A percentile compares a stretch with the other conserved stretches of the same genome.
Conservation (phyloP, 2,888 invertebrate genomes). For the Bellardia bayeri region DNA sequence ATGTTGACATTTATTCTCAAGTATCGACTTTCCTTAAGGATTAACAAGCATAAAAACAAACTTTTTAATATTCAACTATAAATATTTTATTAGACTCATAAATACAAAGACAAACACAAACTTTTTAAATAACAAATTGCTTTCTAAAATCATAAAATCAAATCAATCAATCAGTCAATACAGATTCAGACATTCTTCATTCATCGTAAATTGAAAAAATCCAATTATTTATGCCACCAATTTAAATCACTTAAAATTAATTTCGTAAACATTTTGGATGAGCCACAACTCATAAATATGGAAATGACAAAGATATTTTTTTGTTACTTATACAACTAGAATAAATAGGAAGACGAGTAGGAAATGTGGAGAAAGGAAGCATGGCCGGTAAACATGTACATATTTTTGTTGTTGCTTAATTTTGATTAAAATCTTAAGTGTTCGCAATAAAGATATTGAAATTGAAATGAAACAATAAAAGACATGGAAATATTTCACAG, state of each 20-base stretch:
- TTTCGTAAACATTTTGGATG: constrained; percentile 52
- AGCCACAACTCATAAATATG: constrained; percentile 69
- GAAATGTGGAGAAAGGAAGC: background rate
- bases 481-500: constrained; percentile 35
- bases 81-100: constrained; percentile 62
- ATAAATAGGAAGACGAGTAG: background rate
- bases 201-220: constrained; percentile 12
- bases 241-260: constrained; percentile 59
- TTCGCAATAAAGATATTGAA: constrained; percentile 63
- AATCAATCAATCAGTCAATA: constrained; percentile 54
- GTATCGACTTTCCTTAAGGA: constrained; percentile 27
- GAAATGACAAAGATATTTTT: constrained; percentile 53
- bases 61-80: constrained; percentile 44
- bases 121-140: constrained; percentile 40
- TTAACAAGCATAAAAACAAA: constrained; percentile 41
- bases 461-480: constrained; percentile 43
- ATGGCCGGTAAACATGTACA: constrained; percentile 1
- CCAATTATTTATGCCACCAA: constrained; percentile 26
- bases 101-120: constrained; percentile 49
- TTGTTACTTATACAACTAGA: constrained; percentile 10
- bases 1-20: constrained; percentile 45
- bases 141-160: constrained; percentile 32
- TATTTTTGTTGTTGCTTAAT: constrained; percentile 38
- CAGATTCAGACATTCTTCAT: background rate
- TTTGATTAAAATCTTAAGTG: constrained; percentile 69